phyloP scores from a whole-genome alignment of 2,888 invertebrate genomes.

The Plutella xylostella region DNA sequence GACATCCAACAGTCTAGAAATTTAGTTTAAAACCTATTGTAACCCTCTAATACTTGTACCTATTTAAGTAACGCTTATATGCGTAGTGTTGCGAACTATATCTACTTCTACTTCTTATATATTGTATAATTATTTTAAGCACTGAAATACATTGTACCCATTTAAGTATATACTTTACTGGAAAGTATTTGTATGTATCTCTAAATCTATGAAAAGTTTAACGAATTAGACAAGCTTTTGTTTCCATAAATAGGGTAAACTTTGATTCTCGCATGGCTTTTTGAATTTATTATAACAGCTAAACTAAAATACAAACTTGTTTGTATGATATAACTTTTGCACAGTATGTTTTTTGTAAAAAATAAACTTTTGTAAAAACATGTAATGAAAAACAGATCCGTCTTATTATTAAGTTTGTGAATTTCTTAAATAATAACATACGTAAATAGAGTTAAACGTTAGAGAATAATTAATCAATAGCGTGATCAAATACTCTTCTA shows the following conservation, averaged over 20 bases:
- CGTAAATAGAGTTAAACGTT: slow-evolving; percentile 64
- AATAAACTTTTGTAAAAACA: slow-evolving; percentile 22
- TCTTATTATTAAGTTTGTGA: slow-evolving; percentile 53
- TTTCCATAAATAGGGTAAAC: slow-evolving; percentile 24
- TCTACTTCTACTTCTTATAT: slow-evolving; percentile 46
- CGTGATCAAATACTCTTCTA: slow-evolving; percentile 45
- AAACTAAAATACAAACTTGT: slow-evolving; percentile 20
- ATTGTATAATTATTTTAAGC: slow-evolving; percentile 67
- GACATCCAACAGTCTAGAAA: slow-evolving; percentile 50
- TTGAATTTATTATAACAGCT: slow-evolving; percentile 31
- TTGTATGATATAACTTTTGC: slow-evolving; percentile 19
- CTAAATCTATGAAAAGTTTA: slow-evolving; percentile 47
- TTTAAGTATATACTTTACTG: slow-evolving; percentile 42
- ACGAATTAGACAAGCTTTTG: slow-evolving; percentile 53
- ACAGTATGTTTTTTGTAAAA: slow-evolving; percentile 18
- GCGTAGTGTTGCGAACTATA: slow-evolving; percentile 63
- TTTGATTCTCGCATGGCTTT: slow-evolving; percentile 56
- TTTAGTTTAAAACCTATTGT: slow-evolving; percentile 29
- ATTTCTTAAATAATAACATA: slow-evolving; percentile 57
- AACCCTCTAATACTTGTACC: slow-evolving; percentile 46
- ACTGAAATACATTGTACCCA: slow-evolving; percentile 60
- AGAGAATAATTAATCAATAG: slow-evolving; percentile 53
- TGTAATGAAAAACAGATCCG: slow-evolving; percentile 49
- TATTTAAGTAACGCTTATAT: slow-evolving; percentile 61
- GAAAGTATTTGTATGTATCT: slow-evolving; percentile 44